Conservation (phyloP, 2,113 vertebrate genomes). For the Athene cunicularia region DNA sequence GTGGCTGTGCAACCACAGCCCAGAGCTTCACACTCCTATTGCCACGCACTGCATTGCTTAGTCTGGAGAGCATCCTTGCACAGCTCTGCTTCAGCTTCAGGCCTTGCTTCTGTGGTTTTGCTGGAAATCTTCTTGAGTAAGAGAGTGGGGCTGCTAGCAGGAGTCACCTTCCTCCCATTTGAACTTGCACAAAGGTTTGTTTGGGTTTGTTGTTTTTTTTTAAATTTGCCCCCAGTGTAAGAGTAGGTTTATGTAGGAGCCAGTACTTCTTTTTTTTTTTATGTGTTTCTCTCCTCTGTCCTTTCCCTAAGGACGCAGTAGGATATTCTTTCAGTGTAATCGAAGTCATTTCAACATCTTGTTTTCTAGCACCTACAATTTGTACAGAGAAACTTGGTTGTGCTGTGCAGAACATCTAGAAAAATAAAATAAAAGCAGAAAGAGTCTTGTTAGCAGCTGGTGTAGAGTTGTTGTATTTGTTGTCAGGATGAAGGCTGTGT, state of each 20-base stretch:
- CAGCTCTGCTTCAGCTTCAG: background rate
- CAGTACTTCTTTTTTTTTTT: background rate
- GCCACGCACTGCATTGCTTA: fast-evolving
- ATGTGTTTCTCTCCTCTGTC: background rate
- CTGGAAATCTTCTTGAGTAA: background rate
- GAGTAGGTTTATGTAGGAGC: background rate
- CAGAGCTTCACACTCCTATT: background rate
- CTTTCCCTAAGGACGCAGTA: constrained; percentile 5
- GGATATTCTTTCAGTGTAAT: background rate
- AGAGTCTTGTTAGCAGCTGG: background rate
- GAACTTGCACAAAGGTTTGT: background rate
- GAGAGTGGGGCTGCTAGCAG: background rate
- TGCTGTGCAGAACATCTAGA: background rate
- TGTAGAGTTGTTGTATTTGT: background rate
- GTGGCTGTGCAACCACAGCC: background rate
- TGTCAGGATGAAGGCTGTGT: background rate
- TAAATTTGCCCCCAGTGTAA: background rate
- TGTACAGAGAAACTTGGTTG: background rate
- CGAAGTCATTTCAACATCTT: constrained; percentile 27
- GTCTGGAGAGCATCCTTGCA: background rate
- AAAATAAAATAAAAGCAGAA: background rate
- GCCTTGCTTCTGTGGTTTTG: background rate
- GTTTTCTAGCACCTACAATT: constrained; percentile 27
- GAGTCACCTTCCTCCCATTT: background rate
- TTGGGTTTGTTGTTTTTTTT: background rate